Evolutionary conservation across 2,797 vertebrate genomes (phyloP).

Genomic region (Muraenolepis orangiensis): DNA sequence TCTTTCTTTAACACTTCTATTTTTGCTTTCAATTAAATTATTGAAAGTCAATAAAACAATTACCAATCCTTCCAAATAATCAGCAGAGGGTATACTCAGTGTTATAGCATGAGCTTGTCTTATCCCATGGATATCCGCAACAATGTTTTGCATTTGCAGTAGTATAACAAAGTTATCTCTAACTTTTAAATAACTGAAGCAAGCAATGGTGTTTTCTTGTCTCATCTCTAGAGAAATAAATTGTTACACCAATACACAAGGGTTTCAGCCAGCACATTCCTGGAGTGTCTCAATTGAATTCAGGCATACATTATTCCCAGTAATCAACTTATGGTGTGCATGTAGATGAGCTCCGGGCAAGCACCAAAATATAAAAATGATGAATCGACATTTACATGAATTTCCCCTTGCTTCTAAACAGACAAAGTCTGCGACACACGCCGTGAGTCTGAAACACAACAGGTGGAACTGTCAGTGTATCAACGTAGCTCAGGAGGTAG

Average conservation of each 20-base stretch:
- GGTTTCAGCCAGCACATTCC: too few relatives aligned
- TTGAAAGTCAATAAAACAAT: not conserved
- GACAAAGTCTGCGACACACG: not conserved
- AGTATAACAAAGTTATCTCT: not conserved
- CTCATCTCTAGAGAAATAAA: not conserved
- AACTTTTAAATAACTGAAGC: not conserved
- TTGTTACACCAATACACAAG: too few relatives aligned
- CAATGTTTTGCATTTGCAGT: not conserved
- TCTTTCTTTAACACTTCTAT: not conserved
- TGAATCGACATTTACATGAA: too few relatives aligned
- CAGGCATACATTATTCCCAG: too few relatives aligned
- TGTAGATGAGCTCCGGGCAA: too few relatives aligned
- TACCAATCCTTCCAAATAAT: not conserved
- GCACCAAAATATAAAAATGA: too few relatives aligned
- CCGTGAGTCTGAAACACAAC: not conserved
- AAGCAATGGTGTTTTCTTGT: not conserved
- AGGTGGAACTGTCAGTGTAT: too few relatives aligned
- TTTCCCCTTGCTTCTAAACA: not conserved
- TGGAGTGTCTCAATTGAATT: too few relatives aligned
- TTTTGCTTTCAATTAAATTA: not conserved
- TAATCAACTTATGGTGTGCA: too few relatives aligned
- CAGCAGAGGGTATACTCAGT: not conserved
- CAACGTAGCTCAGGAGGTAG: too few relatives aligned
- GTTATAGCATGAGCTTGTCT: not conserved
- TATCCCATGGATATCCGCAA: not conserved